Evolutionary conservation across 2,797 vertebrate species (phyloP), one percentile per base, ranked within the genome.

Genomic region (Pristis pectinata): DNA sequence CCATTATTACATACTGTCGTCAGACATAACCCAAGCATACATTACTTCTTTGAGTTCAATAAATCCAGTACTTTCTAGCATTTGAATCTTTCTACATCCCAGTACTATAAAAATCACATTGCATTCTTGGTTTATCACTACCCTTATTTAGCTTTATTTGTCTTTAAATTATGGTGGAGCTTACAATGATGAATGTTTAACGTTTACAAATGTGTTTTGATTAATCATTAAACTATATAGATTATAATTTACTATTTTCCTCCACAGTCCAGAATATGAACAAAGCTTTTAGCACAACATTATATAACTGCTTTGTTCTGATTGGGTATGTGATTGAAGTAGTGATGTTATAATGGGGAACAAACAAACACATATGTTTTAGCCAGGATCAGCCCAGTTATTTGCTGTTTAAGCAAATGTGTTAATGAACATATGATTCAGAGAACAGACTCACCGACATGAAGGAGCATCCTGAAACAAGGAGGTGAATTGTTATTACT

Each of bases 141-240:
- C 10, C 4, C 53, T n/a, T 64, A 37, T 91, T 91, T 37, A 41
- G 2, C 44, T 41, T 91, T 91, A 91, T 64, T 64, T 64, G 7
- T 27, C 61, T 91, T 91, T 91, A 91, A 67, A 41, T 41, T 24
- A 67, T 91, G 61, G 10, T 24, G n/a, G 53, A 67, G n/a, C 7
- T 41, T 67, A 41, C n/a, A 8, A 30, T 67, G n/a, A 67, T 67
- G 61, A 91, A 91, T 91, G 87, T 67, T 91, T 67, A 91, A 91
- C 87, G 37, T 91, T 91, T 41, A 67, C 59, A 24, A 67, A 41
- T 67, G 61, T 24, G 30, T 91, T 67, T 41, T 64, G 87, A 41
- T 67, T 91, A 91, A 91, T 67, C 61, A 91, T 91, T 67, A 91
- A 91, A 59, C 87, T 37, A 64, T 41, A 44, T 24, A 91, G 91